Evolutionary conservation across 2,797 vertebrate genomes (phyloP).

Genomic region (Enteromius anoplus): DNA sequence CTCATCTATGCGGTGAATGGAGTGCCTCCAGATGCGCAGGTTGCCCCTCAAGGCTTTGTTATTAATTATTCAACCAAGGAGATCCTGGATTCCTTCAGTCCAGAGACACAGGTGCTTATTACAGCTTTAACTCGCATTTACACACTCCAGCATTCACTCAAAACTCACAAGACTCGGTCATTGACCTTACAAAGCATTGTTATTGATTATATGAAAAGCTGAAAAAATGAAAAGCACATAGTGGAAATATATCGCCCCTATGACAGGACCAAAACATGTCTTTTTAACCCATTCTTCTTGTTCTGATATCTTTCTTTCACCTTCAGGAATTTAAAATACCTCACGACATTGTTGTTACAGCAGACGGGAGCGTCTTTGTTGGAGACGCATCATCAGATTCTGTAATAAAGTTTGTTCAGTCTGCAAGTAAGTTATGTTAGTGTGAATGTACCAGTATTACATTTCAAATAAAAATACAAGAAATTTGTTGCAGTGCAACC

Average conservation of each 20-base stretch:
- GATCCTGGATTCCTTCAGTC: constrained; percentile 87
- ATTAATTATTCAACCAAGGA: constrained; percentile 91
- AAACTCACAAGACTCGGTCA: not conserved
- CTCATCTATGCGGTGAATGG: constrained; percentile 92
- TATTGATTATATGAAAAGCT: not conserved
- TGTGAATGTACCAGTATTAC: not conserved
- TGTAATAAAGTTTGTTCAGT: constrained; percentile 87
- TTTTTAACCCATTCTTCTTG: not conserved
- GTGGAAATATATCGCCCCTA: no score
- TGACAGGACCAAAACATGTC: not conserved
- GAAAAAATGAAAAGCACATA: no score
- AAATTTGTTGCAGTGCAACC: not conserved
- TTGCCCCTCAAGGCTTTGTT: constrained; percentile 85
- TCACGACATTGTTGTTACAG: constrained; percentile 85
- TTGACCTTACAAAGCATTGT: not conserved
- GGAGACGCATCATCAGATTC: constrained; percentile 83
- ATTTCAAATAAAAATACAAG: not conserved
- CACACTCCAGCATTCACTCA: not conserved
- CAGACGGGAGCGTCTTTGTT: constrained; percentile 84
- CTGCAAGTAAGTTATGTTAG: constrained; percentile 83
- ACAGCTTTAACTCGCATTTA: not conserved
- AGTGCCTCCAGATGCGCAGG: constrained; percentile 74
- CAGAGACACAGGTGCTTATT: constrained; percentile 82
- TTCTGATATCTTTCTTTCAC: constrained; percentile 1
- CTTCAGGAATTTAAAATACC: constrained; percentile 90